These are phyloP conservation scores for Himalopsyche kuldschensis DNA, from an alignment of 2,888 invertebrate genomes.

Conservation along the genomic window DNA sequence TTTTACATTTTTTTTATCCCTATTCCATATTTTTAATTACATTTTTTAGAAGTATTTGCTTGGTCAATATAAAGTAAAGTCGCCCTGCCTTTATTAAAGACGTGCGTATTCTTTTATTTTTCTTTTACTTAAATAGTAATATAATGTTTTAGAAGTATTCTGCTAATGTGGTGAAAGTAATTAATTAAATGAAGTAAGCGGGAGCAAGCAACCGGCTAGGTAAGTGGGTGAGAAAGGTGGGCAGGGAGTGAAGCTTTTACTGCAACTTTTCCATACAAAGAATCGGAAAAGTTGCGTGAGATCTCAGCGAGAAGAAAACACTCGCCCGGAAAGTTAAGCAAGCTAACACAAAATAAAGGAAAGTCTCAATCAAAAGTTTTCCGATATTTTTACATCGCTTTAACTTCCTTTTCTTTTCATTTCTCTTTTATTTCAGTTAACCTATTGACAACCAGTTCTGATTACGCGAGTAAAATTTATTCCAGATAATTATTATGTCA, in stretches of 20 bases:
- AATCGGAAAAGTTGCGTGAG: not conserved
- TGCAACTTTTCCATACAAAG: not conserved
- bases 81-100: too few relatives aligned
- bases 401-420: not conserved
- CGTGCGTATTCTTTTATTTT: too few relatives aligned
- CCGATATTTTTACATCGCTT: not conserved
- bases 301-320: not conserved
- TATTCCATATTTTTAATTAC: too few relatives aligned
- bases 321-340: not conserved
- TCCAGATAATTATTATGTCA: too few relatives aligned
- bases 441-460: not conserved
- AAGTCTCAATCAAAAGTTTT: constrained; percentile 17
- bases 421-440: not conserved
- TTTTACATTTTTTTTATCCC: too few relatives aligned
- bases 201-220: not conserved
- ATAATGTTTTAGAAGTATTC: not conserved
- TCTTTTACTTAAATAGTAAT: not conserved
- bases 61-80: too few relatives aligned
- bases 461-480: not conserved
- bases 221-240: too few relatives aligned
- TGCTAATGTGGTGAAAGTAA: not conserved
- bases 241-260: not conserved
- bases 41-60: too few relatives aligned
- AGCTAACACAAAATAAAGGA: not conserved
- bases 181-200: not conserved